Base-by-base conservation (phyloP, 1,140 invertebrate species). In the Zaprionus capensis region DNA sequence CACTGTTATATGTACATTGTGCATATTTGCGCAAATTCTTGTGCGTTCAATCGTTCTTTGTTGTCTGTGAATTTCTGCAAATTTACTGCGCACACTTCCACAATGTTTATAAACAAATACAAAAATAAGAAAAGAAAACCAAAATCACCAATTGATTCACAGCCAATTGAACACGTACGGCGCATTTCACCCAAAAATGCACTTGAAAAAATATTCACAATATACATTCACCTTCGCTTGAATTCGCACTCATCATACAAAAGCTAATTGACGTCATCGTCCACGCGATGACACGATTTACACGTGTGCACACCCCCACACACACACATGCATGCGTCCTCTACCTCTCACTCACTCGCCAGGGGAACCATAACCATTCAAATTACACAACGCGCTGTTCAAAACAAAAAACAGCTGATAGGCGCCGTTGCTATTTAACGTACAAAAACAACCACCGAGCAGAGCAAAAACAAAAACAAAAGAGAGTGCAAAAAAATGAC, bases 351-450 rank as follows among this genome's bases (percentile, higher is more conserved):
- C 31, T 44, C 53, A 11, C 34, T n/a, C n/a, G n/a, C n/a, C n/a
- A 36, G 57, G 56, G 15, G 17, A 72, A 61, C 34, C 49, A 31
- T 76, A 49, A 24, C 55, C 51, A 64, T 59, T 67, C 17, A 67
- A 80, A 79, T 88, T 78, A 84, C 78, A 84, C 75, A 88, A 88
- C 64, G 57, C 49, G 56, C 44, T 59, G 49, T 71, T 76, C 74
- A 81, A 84, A 88, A 88, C 84, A 88, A 81, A 88, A 88, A 88
- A 88, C 84, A 88, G 84, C 84, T 88, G 84, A 84, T 65, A 81
- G 68, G 41, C 55, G 53, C 20, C 67, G 67, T 61, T 61, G 59
- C 41, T 61, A 46, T 38, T 59, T 66, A 58, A 49, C 24, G 31
- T 15, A 41, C 41, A 46, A 70, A 61, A 59, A 34, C 74, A 38